A percentile compares a stretch with the other conserved stretches of the same genome.
Evolutionary conservation across 2,888 invertebrate genomes (phyloP).

Genomic region (Apeira syringaria): DNA sequence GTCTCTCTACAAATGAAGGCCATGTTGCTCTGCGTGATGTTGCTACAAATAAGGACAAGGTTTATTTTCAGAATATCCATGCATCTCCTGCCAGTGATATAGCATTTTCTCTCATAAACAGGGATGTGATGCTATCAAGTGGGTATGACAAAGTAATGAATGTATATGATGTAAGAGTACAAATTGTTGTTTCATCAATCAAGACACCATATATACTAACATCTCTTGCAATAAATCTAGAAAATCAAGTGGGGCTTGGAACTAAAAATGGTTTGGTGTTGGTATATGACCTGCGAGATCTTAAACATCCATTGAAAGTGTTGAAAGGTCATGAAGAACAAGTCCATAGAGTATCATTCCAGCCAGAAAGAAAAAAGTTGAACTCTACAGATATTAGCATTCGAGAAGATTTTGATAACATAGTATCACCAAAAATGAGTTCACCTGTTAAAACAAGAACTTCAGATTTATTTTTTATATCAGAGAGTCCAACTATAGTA

Average conservation of each 20-base stretch:
- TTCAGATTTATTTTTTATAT: conserved; percentile 68
- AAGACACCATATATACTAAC: conserved; percentile 66
- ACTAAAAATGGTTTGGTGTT: conserved; percentile 80
- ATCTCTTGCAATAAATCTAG: conserved; percentile 66
- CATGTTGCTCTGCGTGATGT: conserved; percentile 72
- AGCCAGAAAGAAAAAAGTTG: conserved; percentile 60
- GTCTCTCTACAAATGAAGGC: conserved; percentile 79
- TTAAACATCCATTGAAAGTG: conserved; percentile 68
- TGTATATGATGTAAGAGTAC: conserved; percentile 80
- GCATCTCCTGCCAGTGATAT: conserved; percentile 83
- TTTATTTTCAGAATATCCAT: conserved; percentile 76
- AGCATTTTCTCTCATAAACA: conserved; percentile 79
- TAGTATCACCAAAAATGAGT: conserved; percentile 45
- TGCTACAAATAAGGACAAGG: conserved; percentile 72
- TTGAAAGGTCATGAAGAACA: conserved; percentile 78
- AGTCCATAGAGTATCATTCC: conserved; percentile 74
- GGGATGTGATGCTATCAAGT: conserved; percentile 80
- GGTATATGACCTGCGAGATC: conserved; percentile 81
- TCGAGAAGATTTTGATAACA: conserved; percentile 61
- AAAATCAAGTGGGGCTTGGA: conserved; percentile 79
- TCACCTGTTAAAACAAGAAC: conserved; percentile 56
- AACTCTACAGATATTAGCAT: conserved; percentile 67
- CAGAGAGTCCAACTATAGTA: conserved; percentile 61
- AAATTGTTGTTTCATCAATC: conserved; percentile 70
- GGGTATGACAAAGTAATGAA: conserved; percentile 83